These are phyloP conservation scores for Antheraea assamensis DNA, from an alignment of 2,888 invertebrate genomes.

Conservation along the genomic window DNA sequence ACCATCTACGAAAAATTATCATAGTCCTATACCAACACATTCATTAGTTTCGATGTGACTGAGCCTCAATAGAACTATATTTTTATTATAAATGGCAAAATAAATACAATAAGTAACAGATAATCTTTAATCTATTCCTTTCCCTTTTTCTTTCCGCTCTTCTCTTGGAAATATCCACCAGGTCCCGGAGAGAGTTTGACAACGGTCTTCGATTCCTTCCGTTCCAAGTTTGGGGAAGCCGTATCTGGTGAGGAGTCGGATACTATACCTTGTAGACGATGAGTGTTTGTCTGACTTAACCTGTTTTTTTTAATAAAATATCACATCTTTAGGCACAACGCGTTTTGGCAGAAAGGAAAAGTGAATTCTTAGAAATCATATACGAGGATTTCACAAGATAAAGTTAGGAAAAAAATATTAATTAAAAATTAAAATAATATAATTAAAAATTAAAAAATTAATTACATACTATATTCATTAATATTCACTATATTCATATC, in stretches of 20 bases:
- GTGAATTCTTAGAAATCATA: no score
- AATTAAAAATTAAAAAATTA: no score
- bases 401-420: no score
- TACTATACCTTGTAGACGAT: constrained; percentile 71
- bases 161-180: constrained; percentile 67
- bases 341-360: not conserved
- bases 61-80: no score
- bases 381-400: no score
- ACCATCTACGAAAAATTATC: no score
- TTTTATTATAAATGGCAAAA: not conserved
- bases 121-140: constrained; percentile 26
- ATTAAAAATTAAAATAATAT: no score
- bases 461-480: no score
- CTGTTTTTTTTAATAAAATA: constrained; percentile 37
- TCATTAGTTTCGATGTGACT: no score
- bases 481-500: no score
- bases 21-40: no score
- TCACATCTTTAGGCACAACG: not conserved
- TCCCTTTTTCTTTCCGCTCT: constrained; percentile 49
- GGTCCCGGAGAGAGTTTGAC: constrained; percentile 57
- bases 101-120: not conserved
- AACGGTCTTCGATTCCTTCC: constrained; percentile 28
- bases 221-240: constrained; percentile 25
- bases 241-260: constrained; percentile 53
- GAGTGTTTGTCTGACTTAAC: constrained; percentile 68